phyloP scores from a whole-genome alignment of 2,888 invertebrate genomes.

The Parascotia fuliginaria region DNA sequence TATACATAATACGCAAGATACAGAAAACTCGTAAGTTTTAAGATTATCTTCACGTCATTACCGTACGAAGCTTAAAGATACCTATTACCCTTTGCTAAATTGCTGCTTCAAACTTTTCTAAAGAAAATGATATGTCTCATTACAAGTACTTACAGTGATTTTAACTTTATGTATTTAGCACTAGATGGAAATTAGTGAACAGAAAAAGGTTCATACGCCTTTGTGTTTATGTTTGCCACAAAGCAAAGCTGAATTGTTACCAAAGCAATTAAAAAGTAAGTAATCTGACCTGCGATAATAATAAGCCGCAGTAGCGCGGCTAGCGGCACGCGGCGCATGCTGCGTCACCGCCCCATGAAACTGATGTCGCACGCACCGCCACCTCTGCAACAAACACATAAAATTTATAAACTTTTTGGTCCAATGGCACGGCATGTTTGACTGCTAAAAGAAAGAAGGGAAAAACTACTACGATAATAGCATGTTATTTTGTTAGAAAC shows the following conservation, averaged over 20 bases:
- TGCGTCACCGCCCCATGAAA: slow-evolving; percentile 79
- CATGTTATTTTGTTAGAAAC: too few species aligned
- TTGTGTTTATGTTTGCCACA: too few species aligned
- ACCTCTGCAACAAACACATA: slow-evolving; percentile 51
- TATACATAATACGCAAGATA: slow-evolving; percentile 9
- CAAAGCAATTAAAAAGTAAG: too few species aligned
- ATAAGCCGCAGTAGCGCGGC: slow-evolving; percentile 79
- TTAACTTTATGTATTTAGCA: too few species aligned
- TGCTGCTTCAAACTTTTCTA: slow-evolving; percentile 1
- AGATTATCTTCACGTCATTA: background rate
- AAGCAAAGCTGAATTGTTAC: too few species aligned
- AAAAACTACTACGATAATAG: too few species aligned
- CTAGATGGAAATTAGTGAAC: too few species aligned
- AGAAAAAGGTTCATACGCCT: too few species aligned
- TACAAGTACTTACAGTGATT: too few species aligned
- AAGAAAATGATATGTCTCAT: background rate
- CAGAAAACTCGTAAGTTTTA: slow-evolving; percentile 8
- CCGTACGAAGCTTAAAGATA: background rate
- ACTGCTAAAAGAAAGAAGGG: too few species aligned
- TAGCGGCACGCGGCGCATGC: slow-evolving; percentile 74
- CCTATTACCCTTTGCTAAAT: background rate
- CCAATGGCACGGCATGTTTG: too few species aligned
- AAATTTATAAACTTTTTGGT: background rate
- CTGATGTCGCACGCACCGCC: slow-evolving; percentile 26
- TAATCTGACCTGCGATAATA: slow-evolving; percentile 64